phyloP scores from a whole-genome alignment of 1,140 invertebrate species.

The Trachymyrmex cornetzi region DNA sequence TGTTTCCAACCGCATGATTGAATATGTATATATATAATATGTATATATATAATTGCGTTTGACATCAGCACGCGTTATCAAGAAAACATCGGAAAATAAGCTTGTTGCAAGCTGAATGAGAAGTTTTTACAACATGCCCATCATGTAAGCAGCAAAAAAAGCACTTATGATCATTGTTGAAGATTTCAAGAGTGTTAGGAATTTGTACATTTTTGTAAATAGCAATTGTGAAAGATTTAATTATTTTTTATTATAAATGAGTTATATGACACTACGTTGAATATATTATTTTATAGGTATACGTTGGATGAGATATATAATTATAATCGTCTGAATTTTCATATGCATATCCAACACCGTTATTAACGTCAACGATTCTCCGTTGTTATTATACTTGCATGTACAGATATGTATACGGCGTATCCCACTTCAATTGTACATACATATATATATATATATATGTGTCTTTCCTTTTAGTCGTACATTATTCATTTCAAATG shows the following conservation, averaged over 20 bases:
- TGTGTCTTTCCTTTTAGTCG: background rate
- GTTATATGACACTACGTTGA: slow-evolving; percentile 71
- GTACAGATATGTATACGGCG: background rate
- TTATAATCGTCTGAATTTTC: slow-evolving; percentile 26
- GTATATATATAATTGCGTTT: slow-evolving; percentile 10
- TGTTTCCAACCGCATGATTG: background rate
- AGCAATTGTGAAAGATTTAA: slow-evolving; percentile 62
- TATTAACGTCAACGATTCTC: background rate
- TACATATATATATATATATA: no score
- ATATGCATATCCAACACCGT: slow-evolving; percentile 8
- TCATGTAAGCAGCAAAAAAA: background rate
- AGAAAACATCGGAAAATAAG: slow-evolving; percentile 13
- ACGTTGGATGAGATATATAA: slow-evolving; percentile 24
- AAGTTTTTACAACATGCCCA: slow-evolving; percentile 8
- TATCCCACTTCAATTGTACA: slow-evolving; percentile 36
- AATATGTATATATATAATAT: background rate
- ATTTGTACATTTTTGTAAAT: slow-evolving; percentile 79
- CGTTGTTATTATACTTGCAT: slow-evolving; percentile 34
- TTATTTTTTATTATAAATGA: slow-evolving; percentile 71
- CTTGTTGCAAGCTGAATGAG: background rate
- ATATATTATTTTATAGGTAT: slow-evolving; percentile 71
- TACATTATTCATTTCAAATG: background rate
- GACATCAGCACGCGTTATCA: background rate
- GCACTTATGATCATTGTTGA: slow-evolving; percentile 48
- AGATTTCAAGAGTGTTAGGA: slow-evolving; percentile 41